Evolutionary conservation across 2,113 vertebrate species (phyloP), one percentile per base, ranked within the genome.

Genomic region (Jaculus jaculus): DNA sequence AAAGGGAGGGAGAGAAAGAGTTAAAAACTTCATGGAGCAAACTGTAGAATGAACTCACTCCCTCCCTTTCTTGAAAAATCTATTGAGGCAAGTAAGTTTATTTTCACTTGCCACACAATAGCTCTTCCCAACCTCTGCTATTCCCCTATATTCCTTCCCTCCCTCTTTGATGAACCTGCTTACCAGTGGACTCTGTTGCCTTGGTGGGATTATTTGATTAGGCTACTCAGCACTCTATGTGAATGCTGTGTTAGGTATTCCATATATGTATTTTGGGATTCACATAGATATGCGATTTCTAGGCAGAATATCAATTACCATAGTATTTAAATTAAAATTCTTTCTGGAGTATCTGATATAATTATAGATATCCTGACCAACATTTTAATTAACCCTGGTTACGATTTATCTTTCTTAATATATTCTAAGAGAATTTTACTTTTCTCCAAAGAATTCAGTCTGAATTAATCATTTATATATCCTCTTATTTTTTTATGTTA

Each of bases 271-370:
- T 74, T 80, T 74, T 93, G 89, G 78, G 77, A 66, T 86, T 61
- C 30, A 77, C 42, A 65, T 84, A 80, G 26, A 32, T 75, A 39
- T 63, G 54, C 60, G 60, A 78, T 34, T 90, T 82, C 87, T 91
- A 61, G 58, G n/a, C 12, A 95, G 78, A 88, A 88, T 79, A 93
- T 65, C 58, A 96, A 39, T 88, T 94, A 69, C 28, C 51, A 3
- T 78, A 30, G 26, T 51, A 92, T 84, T 90, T 82, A 63, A 92
- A 92, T 92, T 90, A 68, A 96, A 93, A 92, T 93, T 92, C 28
- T 87, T 95, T 84, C 63, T 90, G 39, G 54, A 78, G 20, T 34
- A 93, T 77, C 69, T 81, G 37, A 77, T 92, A 72, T 72, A 87
- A 94, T 94, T 95, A 87, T 39, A 92, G 78, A 93, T 21, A 79